Evolutionary conservation across 2,888 invertebrate genomes (phyloP).

Genomic region (Dolichopus griseipennis): DNA sequence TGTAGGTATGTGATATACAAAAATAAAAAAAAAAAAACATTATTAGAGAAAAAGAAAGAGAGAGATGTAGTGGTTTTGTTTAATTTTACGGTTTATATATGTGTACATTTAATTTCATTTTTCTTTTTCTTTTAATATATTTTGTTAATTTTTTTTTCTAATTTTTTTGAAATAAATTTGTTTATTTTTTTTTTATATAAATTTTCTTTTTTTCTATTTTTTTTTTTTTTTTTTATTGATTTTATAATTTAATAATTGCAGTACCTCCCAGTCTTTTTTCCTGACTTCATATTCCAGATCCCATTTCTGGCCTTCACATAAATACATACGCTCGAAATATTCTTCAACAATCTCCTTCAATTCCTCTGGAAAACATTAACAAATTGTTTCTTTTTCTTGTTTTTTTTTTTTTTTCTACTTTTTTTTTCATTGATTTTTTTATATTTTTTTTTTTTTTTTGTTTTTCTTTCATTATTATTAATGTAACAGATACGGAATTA

Average conservation of each 20-base stretch:
- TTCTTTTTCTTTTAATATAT: slow-evolving; percentile 16
- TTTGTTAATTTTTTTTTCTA: neutral
- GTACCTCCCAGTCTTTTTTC: slow-evolving; percentile 99
- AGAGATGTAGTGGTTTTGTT: slow-evolving; percentile 9
- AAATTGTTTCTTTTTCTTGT: slow-evolving; percentile 22
- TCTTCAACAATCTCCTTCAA: slow-evolving; percentile 91
- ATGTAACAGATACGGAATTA: slow-evolving; percentile 18
- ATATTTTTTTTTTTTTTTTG: slow-evolving; percentile 17
- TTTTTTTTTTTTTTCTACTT: slow-evolving; percentile 32
- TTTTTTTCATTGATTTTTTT: slow-evolving; percentile 12
- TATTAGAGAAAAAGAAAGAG: neutral
- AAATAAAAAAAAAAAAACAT: no score
- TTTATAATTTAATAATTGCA: slow-evolving; percentile 40
- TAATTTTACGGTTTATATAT: slow-evolving; percentile 7
- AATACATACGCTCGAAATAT: slow-evolving; percentile 93
- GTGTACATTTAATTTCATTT: slow-evolving; percentile 10
- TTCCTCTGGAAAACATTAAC: slow-evolving; percentile 43
- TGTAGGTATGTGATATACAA: no score
- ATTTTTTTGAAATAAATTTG: slow-evolving; percentile 7
- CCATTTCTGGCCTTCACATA: slow-evolving; percentile 99
- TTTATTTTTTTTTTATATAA: slow-evolving; percentile 22
- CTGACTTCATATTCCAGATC: slow-evolving; percentile 99
- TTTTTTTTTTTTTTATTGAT: slow-evolving; percentile 22
- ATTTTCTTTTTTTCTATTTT: slow-evolving; percentile 20
- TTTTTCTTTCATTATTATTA: slow-evolving; percentile 16